Percentiles rank a stretch among this genome's conserved stretches.
Evolutionary conservation across 2,888 invertebrate genomes (phyloP).

Genomic region (Anthophora plumipes): DNA sequence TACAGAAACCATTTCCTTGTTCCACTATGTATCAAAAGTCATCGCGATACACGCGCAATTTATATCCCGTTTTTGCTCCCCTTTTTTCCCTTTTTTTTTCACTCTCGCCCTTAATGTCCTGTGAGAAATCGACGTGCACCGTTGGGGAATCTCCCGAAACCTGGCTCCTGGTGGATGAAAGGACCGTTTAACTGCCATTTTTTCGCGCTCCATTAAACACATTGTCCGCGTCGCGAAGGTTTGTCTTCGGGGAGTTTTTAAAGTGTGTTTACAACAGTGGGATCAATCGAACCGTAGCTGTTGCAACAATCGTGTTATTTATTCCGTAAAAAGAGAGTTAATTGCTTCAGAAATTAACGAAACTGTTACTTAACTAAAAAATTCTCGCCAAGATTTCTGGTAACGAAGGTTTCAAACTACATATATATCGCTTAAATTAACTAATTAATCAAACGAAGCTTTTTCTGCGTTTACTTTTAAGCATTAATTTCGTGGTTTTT

Average conservation of each 20-base stretch:
- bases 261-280: constrained; percentile 36
- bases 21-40: constrained; percentile 30
- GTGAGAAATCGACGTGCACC: constrained; percentile 37
- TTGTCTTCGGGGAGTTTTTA: constrained; percentile 29
- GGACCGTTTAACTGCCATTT: constrained; percentile 58
- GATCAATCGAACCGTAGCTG: constrained; percentile 19
- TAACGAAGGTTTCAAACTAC: too few relatives aligned
- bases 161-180: constrained; percentile 41
- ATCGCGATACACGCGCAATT: constrained; percentile 24
- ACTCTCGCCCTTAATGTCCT: constrained; percentile 43
- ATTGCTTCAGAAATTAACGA: neutral
- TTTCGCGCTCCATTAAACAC: constrained; percentile 59
- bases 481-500: too few relatives aligned
- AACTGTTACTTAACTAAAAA: too few relatives aligned
- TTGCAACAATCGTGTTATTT: neutral
- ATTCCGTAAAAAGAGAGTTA: neutral
- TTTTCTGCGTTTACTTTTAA: too few relatives aligned
- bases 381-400: too few relatives aligned
- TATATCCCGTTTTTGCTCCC: constrained; percentile 34
- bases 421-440: too few relatives aligned
- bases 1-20: constrained; percentile 31
- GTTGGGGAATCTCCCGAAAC: constrained; percentile 37
- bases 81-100: constrained; percentile 19
- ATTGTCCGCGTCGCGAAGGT: constrained; percentile 36
- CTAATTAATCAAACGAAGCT: too few relatives aligned